Conservation (phyloP, 2,797 vertebrate species). For the Alfaro cultratus region DNA sequence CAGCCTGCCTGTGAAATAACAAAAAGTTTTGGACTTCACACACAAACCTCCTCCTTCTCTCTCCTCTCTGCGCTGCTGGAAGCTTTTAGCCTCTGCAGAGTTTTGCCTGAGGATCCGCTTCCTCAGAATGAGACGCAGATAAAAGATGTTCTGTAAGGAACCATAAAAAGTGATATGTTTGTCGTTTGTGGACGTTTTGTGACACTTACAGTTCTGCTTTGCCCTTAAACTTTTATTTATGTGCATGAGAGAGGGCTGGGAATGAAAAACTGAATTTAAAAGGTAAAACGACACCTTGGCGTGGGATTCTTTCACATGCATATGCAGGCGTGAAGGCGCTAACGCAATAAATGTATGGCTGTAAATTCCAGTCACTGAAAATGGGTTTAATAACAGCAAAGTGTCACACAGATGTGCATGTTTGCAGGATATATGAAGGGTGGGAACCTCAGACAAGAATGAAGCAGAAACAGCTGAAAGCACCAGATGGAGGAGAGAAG, state of each 20-base stretch:
- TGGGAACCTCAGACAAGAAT: not conserved
- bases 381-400: slow-evolving; percentile 34
- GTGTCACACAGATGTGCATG: slow-evolving; percentile 22
- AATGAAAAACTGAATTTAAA: slow-evolving; percentile 31
- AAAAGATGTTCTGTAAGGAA: slow-evolving; percentile 2
- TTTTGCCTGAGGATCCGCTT: slow-evolving; percentile 20
- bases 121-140: not conserved
- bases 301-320: slow-evolving; percentile 9
- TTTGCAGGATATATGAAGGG: slow-evolving; percentile 34
- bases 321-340: not conserved
- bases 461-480: slow-evolving; percentile 25
- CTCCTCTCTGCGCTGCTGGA: slow-evolving; percentile 6
- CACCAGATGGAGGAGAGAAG: slow-evolving; percentile 44
- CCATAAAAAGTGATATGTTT: not conserved
- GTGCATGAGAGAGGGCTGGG: not conserved
- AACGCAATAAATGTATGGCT: slow-evolving; percentile 13
- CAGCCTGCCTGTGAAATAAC: slow-evolving; percentile 48
- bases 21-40: slow-evolving; percentile 34
- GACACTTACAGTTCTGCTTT: slow-evolving; percentile 8
- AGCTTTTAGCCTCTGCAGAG: slow-evolving; percentile 37
- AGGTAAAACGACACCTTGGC: slow-evolving; percentile 32
- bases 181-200: not conserved
- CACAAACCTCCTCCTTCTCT: not conserved
- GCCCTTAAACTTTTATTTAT: slow-evolving; percentile 15
- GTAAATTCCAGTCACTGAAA: slow-evolving; percentile 24